Evolutionary conservation across 2,113 vertebrate species (phyloP).

Genomic region (Phasianus colchicus): DNA sequence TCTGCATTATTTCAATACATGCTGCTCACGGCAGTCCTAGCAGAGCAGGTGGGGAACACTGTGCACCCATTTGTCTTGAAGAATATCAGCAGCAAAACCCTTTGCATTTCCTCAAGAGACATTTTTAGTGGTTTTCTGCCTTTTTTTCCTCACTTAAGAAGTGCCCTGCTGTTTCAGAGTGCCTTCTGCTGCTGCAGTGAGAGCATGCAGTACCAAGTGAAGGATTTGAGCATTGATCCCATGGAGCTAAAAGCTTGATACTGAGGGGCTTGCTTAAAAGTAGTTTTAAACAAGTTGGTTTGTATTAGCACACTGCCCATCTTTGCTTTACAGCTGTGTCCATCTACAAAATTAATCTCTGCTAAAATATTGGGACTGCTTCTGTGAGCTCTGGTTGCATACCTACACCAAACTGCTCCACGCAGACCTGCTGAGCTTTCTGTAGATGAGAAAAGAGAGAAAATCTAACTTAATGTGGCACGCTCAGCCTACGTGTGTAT

Average conservation of each 20-base stretch:
- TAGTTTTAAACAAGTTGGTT: neutral
- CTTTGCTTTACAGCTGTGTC: neutral
- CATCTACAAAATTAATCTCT: neutral
- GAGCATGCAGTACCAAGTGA: neutral
- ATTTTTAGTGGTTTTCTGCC: neutral
- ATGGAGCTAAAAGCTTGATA: neutral
- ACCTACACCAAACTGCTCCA: neutral
- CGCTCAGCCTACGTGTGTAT: neutral
- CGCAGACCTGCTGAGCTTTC: neutral
- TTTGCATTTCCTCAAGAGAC: neutral
- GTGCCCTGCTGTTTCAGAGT: neutral
- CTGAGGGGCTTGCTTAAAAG: neutral
- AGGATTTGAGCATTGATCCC: neutral
- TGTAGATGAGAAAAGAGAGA: neutral
- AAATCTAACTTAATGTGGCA: neutral
- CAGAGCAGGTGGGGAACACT: neutral
- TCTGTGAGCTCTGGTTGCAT: neutral
- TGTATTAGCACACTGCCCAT: neutral
- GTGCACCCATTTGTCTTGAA: neutral
- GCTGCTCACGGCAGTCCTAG: neutral
- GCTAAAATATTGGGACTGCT: neutral
- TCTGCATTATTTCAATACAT: accelerated
- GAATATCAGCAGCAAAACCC: neutral
- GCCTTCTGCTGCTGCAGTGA: neutral
- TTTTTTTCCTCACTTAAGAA: neutral